A percentile compares a stretch with the other conserved stretches of the same genome.
phyloP scores from a whole-genome alignment of 2,797 vertebrate genomes.

The Coranthus polyacanthus region DNA sequence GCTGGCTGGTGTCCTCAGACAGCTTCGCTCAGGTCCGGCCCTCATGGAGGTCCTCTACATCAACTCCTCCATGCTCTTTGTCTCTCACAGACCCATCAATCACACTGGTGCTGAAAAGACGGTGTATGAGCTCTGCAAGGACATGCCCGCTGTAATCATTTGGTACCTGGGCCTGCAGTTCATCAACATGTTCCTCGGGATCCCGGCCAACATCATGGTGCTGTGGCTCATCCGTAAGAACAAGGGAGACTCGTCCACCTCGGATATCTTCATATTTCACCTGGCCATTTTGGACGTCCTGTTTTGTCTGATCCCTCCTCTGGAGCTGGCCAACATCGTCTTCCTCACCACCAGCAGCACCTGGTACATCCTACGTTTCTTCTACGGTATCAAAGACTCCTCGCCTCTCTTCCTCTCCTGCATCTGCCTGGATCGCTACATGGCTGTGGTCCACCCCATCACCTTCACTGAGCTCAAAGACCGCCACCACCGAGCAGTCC shows the following conservation, averaged over 20 bases:
- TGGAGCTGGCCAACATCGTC: constrained; percentile 81
- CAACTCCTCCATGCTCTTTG: constrained; percentile 68
- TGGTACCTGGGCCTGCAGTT: constrained; percentile 83
- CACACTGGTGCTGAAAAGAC: constrained; percentile 32
- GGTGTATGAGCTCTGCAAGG: constrained; percentile 63
- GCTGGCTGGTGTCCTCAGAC: constrained; percentile 1
- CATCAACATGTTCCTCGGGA: constrained; percentile 85
- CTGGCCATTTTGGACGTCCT: constrained; percentile 81
- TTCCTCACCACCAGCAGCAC: constrained; percentile 70
- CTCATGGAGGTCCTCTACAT: constrained; percentile 68
- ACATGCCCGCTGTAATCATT: constrained; percentile 73
- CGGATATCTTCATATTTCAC: constrained; percentile 84
- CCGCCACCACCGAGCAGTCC: constrained; percentile 65
- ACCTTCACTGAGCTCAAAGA: constrained; percentile 84
- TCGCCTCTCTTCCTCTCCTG: constrained; percentile 84
- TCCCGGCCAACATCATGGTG: constrained; percentile 84
- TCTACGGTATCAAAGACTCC: constrained; percentile 84
- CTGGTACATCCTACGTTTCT: constrained; percentile 82
- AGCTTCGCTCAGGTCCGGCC: not conserved
- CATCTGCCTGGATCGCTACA: constrained; percentile 87
- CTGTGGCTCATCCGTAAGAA: constrained; percentile 84
- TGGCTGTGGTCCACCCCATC: constrained; percentile 85
- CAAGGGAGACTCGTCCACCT: constrained; percentile 81
- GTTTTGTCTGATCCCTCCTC: constrained; percentile 83
- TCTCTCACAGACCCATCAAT: constrained; percentile 67